Evolutionary conservation across 2,888 invertebrate species (phyloP), one percentile per base, ranked within the genome.

Genomic region (Noctua fimbriata): DNA sequence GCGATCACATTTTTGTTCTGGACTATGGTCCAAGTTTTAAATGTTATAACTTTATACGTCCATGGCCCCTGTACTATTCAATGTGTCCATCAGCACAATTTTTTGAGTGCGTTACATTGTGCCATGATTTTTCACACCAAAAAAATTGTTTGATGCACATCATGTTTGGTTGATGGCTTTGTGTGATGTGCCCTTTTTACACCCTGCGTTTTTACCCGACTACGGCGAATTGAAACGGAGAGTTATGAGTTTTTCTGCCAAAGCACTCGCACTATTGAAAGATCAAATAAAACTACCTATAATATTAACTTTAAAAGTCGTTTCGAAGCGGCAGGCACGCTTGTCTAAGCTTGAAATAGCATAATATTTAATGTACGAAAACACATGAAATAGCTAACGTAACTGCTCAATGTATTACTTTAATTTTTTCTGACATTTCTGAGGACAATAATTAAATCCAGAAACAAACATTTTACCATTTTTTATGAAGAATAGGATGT

Each of bases 341-440:
- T 74, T 79, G 21, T 49, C 24, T 65, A 69, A 71, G 79, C 79
- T 79, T 79, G 16, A 76, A 69, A 72, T 78, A 65, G 69, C 77
- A 75, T 85, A 75, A 75, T 84, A 83, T 63, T 82, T 63, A 69
- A 76, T 73, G 2, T 85, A 70, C 44, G 2, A 32, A 76, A 67
- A 52, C 44, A 52, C 28, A 32, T n/a, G 21, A 28, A 69, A 52
- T 65, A 52, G 24, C 21, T 70, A 83, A 60, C n/a, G 1, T 80
- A 12, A 83, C 69, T 77, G 85, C 85, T 85, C 85, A 85, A 85
- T 83, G 65, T 67, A 4, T 63, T 60, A 55, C 69, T 83, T 72
- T 73, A 78, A 81, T 83, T 79, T 74, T 79, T 32, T 52, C n/a
- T 1, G 24, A 41, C 6, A 24, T 2, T 10, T 55, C 9, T 12